A percentile compares a stretch with the other conserved stretches of the same genome.
Evolutionary conservation across 2,113 vertebrate species (phyloP).

Genomic region (Aix galericulata): DNA sequence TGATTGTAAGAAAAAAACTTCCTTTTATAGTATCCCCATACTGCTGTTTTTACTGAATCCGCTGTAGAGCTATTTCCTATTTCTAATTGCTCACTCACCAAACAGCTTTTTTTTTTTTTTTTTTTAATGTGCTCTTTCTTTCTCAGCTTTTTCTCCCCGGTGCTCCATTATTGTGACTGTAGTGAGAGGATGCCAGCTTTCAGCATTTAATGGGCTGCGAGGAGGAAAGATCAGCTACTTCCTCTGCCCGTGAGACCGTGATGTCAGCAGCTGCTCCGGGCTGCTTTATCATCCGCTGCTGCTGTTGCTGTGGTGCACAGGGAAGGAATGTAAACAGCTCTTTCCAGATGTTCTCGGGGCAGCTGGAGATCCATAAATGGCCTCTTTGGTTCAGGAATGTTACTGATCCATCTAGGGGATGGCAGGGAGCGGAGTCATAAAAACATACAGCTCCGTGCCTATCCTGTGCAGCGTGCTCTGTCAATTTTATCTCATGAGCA

Average conservation of each 20-base stretch:
- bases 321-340: conserved; percentile 68
- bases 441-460: not conserved
- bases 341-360: conserved; percentile 72
- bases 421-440: not conserved
- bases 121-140: not conserved
- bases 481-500: not conserved
- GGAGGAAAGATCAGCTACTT: conserved; percentile 61
- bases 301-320: conserved; percentile 33
- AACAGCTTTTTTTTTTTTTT: not conserved
- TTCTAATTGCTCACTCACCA: conserved; percentile 47
- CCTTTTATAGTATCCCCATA: conserved; percentile 67
- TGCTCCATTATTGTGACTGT: conserved; percentile 62
- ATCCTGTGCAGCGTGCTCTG: not conserved
- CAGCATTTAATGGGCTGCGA: conserved; percentile 44
- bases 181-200: conserved; percentile 33
- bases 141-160: conserved; percentile 49
- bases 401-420: not conserved
- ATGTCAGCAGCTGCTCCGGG: conserved; percentile 65
- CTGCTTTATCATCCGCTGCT: conserved; percentile 50
- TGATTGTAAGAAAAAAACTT: conserved; percentile 38
- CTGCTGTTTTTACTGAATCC: conserved; percentile 41
- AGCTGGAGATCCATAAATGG: conserved; percentile 67
- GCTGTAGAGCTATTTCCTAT: conserved; percentile 55
- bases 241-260: conserved; percentile 64
- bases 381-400: conserved; percentile 17